Conservation (phyloP, 2,888 invertebrate species). For the Idaea straminata region DNA sequence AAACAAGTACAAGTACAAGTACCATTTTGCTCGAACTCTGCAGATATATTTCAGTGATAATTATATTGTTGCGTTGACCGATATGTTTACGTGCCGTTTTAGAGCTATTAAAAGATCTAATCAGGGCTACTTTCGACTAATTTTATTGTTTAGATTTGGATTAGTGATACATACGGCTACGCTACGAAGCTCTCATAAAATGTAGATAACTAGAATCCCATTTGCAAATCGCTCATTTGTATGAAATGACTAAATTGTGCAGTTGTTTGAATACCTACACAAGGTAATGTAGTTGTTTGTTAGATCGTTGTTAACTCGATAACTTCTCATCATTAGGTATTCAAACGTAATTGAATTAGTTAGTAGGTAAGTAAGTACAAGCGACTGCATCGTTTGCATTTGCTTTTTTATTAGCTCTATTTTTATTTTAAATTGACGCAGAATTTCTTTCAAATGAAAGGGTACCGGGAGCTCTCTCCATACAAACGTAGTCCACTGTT, state of each 20-base stretch:
- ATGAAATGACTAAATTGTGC: constrained; percentile 11
- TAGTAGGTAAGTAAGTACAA: background rate
- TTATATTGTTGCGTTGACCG: background rate
- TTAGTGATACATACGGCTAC: background rate
- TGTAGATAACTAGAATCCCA: background rate
- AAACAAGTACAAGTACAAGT: too few species aligned
- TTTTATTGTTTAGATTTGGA: background rate
- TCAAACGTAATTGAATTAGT: background rate
- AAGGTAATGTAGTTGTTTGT: constrained; percentile 13
- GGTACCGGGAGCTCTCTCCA: too few species aligned
- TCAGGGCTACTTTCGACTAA: background rate
- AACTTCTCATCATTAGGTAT: constrained; percentile 11
- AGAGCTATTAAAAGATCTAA: background rate
- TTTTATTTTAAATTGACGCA: too few species aligned
- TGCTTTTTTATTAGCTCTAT: background rate
- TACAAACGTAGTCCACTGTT: too few species aligned
- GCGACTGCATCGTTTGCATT: constrained; percentile 6
- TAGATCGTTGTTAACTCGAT: constrained; percentile 12
- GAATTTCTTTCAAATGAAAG: too few species aligned
- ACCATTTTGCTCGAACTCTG: background rate
- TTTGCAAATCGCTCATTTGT: constrained; percentile 5
- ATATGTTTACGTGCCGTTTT: background rate
- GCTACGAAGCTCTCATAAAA: background rate
- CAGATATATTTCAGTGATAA: constrained; percentile 2
- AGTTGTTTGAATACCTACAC: constrained; percentile 5